Conservation (phyloP, 2,888 invertebrate species). For the Tenthredo amoena region DNA sequence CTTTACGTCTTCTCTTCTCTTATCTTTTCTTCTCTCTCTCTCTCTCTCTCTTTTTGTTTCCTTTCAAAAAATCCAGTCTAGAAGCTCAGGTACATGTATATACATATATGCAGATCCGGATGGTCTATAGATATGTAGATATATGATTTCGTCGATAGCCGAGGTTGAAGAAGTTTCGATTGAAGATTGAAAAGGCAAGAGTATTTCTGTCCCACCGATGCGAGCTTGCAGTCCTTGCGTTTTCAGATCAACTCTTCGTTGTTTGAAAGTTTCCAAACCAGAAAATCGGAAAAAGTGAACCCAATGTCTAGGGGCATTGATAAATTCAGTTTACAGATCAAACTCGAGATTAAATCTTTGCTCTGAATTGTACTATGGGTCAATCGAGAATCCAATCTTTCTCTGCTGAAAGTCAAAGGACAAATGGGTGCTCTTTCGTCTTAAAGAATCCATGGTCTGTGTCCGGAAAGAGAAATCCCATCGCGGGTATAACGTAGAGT, state of each 20-base stretch:
- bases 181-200: slow-evolving; percentile 26
- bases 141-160: background rate
- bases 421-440: background rate
- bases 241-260: slow-evolving; percentile 1
- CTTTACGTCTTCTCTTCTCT: background rate
- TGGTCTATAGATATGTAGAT: background rate
- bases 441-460: background rate
- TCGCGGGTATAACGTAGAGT: background rate
- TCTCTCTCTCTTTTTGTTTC: background rate
- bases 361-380: slow-evolving; percentile 23
- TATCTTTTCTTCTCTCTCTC: background rate
- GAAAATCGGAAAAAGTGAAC: slow-evolving; percentile 30
- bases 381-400: slow-evolving; percentile 33
- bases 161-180: background rate
- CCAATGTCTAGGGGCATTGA: slow-evolving; percentile 34
- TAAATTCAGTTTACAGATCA: slow-evolving; percentile 46
- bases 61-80: background rate
- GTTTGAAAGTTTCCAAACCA: slow-evolving; percentile 31
- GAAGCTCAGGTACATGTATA: background rate
- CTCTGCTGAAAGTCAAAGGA: slow-evolving; percentile 31
- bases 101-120: background rate
- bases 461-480: background rate
- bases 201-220: background rate
- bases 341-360: slow-evolving; percentile 44
- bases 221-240: background rate